phyloP scores from a whole-genome alignment of 2,888 invertebrate species.

The Oscheius onirici region DNA sequence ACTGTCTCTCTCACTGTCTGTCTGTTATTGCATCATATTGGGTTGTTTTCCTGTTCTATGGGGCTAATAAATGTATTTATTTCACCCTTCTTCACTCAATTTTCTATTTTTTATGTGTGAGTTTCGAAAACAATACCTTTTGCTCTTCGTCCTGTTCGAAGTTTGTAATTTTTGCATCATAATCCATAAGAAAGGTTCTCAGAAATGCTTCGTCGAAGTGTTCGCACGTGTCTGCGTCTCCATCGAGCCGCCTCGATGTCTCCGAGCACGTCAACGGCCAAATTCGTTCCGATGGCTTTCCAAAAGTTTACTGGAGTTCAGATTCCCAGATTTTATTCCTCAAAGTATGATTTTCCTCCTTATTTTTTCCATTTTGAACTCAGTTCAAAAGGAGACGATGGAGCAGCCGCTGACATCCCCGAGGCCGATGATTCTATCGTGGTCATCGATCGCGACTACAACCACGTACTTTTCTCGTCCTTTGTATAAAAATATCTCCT shows the following conservation, averaged over 20 bases:
- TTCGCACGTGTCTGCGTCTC: conserved; percentile 14
- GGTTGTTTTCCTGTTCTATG: neutral
- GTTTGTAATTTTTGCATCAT: neutral
- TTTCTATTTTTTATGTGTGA: neutral
- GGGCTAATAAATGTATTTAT: conserved; percentile 1
- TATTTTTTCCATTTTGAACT: neutral
- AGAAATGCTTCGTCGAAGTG: conserved; percentile 18
- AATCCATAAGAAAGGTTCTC: neutral
- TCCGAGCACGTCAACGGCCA: conserved; percentile 13
- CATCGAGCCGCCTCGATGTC: conserved; percentile 1
- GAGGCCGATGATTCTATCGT: conserved; percentile 20
- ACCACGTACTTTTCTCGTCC: neutral
- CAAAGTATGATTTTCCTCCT: conserved; percentile 5
- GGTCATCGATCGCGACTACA: conserved; percentile 2
- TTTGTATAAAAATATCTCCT: neutral
- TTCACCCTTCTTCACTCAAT: neutral
- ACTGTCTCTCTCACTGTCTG: no score
- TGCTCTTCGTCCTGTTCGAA: neutral
- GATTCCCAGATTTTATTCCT: neutral
- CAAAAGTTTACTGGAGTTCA: conserved; percentile 9
- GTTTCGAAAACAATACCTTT: neutral
- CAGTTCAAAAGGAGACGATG: conserved; percentile 11
- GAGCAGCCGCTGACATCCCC: neutral
- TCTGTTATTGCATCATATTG: neutral
- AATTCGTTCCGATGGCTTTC: conserved; percentile 7